Conservation (phyloP, 2,113 vertebrate species). For the Ceyx melanurus region DNA sequence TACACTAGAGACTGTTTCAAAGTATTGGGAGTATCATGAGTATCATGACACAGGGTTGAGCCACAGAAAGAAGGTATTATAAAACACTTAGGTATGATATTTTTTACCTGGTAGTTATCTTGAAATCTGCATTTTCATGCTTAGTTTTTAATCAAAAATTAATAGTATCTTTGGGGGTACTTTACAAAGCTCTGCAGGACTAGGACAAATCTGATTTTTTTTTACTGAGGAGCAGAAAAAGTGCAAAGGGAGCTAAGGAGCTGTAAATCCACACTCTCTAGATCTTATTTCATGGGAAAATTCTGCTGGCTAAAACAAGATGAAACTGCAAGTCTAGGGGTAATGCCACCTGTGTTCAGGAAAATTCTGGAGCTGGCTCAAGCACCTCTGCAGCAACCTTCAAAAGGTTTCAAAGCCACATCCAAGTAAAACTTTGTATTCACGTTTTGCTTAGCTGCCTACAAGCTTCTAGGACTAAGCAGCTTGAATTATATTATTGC, state of each 20-base stretch:
- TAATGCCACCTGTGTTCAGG: background rate
- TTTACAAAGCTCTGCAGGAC: background rate
- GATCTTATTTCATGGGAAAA: background rate
- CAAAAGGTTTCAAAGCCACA: background rate
- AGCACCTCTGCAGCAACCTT: background rate
- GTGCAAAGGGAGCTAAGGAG: background rate
- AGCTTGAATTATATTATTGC: background rate
- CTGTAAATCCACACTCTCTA: background rate
- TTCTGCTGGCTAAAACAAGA: background rate
- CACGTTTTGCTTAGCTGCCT: background rate
- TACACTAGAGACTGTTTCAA: background rate
- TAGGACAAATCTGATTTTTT: background rate
- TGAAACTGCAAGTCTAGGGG: background rate
- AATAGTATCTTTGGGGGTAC: background rate
- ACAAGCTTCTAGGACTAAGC: background rate
- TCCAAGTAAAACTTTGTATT: background rate
- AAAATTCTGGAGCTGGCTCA: background rate
- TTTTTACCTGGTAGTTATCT: background rate
- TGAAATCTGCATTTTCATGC: background rate
- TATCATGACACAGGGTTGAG: accelerated
- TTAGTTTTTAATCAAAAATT: background rate
- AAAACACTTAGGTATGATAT: background rate
- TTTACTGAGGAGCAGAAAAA: background rate
- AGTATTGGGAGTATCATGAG: background rate
- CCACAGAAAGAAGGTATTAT: background rate